Conservation (phyloP, 1,140 invertebrate genomes). For the Antheraea pernyi region DNA sequence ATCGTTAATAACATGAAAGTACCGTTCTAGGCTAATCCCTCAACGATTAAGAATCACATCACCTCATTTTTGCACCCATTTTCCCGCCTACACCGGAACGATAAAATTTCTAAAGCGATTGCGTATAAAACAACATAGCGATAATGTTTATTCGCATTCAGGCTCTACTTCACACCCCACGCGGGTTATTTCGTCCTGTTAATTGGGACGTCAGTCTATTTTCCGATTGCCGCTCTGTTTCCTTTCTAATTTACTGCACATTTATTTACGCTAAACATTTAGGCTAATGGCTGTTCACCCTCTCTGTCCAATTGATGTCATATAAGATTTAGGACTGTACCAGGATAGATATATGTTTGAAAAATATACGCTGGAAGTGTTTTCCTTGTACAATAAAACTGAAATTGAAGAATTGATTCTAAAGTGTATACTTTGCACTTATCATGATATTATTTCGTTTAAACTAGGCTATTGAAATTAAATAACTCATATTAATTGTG, state of each 20-base stretch:
- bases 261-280: conserved; percentile 10
- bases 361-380: background rate
- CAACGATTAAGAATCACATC: conserved; percentile 8
- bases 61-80: conserved; percentile 5
- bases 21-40: background rate
- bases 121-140: conserved; percentile 34
- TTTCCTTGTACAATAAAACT: background rate
- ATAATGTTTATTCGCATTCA: conserved; percentile 50
- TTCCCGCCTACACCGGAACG: conserved; percentile 9
- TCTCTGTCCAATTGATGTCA: background rate
- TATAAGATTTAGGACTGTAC: background rate
- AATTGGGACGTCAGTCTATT: conserved; percentile 40
- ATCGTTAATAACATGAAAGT: background rate
- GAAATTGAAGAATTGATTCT: background rate
- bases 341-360: background rate
- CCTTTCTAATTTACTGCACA: conserved; percentile 18
- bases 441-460: too few species aligned
- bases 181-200: conserved; percentile 38
- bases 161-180: conserved; percentile 57
- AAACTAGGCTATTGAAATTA: too few species aligned
- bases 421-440: too few species aligned
- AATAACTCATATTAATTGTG: too few species aligned
- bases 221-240: conserved; percentile 21
- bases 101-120: conserved; percentile 26
- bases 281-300: background rate